phyloP scores from a whole-genome alignment of 2,797 vertebrate species.

The Acrossocheilus wenchowensis region DNA sequence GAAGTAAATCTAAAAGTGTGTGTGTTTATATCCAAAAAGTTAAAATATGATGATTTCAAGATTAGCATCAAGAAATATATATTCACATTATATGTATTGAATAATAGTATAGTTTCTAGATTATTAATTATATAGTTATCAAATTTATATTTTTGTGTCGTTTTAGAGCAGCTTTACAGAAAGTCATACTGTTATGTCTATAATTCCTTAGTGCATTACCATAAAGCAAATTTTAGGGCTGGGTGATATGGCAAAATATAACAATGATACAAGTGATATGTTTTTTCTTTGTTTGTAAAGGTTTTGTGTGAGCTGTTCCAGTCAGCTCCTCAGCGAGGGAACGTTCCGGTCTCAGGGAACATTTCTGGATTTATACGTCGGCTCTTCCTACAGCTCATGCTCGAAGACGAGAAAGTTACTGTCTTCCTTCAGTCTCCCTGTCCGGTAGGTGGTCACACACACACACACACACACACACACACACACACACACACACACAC shows the following conservation, averaged over 20 bases:
- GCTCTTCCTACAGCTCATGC: conserved; percentile 97
- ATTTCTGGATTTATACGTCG: conserved; percentile 98
- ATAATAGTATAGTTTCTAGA: background rate
- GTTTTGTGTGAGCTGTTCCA: conserved; percentile 99
- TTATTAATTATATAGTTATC: background rate
- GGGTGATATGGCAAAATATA: background rate
- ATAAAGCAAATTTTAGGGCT: background rate
- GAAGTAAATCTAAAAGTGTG: background rate
- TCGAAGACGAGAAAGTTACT: conserved; percentile 98
- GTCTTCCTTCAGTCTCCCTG: conserved; percentile 99
- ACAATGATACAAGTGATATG: background rate
- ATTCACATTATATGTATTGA: background rate
- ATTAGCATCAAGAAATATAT: background rate
- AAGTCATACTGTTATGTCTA: background rate
- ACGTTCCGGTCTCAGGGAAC: conserved; percentile 92
- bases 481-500: background rate
- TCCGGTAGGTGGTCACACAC: conserved; percentile 80
- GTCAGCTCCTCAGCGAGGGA: conserved; percentile 92
- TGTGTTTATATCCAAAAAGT: too few species aligned
- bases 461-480: background rate
- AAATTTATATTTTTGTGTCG: background rate
- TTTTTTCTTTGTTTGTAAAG: conserved; percentile 70
- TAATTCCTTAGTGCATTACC: background rate
- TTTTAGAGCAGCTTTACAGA: background rate
- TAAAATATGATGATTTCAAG: background rate